phyloP scores from a whole-genome alignment of 2,113 vertebrate species.

The Noturus placidus region DNA sequence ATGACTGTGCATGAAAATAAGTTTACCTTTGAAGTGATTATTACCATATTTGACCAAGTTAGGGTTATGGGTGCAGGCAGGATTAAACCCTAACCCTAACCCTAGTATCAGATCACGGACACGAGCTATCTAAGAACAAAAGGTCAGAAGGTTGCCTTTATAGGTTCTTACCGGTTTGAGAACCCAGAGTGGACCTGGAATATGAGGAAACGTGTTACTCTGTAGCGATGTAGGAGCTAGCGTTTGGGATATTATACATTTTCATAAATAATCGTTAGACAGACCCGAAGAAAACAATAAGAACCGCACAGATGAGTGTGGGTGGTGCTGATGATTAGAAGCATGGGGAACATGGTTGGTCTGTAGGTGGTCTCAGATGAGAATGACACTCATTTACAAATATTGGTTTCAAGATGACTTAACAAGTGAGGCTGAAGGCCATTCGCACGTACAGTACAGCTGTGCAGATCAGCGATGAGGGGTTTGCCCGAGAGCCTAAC shows the following conservation, averaged over 20 bases:
- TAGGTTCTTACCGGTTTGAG: background rate
- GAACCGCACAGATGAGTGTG: background rate
- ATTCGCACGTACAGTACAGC: background rate
- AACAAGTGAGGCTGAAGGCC: background rate
- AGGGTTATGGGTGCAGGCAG: too few relatives aligned
- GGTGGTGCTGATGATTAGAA: background rate
- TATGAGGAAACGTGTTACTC: background rate
- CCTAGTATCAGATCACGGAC: background rate
- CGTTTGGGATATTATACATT: too few relatives aligned
- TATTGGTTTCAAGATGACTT: conserved; percentile 20
- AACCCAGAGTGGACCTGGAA: background rate
- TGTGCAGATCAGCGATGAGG: background rate
- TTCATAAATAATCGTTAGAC: too few relatives aligned
- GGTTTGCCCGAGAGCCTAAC: background rate
- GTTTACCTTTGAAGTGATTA: background rate
- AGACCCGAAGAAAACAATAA: background rate
- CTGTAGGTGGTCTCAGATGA: conserved; percentile 15
- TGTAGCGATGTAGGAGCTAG: background rate
- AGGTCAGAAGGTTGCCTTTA: background rate
- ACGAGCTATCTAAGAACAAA: background rate
- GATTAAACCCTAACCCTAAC: too few relatives aligned
- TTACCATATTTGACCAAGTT: too few relatives aligned
- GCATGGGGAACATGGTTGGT: background rate
- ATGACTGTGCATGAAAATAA: background rate
- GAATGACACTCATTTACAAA: background rate